phyloP scores from a whole-genome alignment of 2,113 vertebrate species.

The Poeciliopsis retropinna region DNA sequence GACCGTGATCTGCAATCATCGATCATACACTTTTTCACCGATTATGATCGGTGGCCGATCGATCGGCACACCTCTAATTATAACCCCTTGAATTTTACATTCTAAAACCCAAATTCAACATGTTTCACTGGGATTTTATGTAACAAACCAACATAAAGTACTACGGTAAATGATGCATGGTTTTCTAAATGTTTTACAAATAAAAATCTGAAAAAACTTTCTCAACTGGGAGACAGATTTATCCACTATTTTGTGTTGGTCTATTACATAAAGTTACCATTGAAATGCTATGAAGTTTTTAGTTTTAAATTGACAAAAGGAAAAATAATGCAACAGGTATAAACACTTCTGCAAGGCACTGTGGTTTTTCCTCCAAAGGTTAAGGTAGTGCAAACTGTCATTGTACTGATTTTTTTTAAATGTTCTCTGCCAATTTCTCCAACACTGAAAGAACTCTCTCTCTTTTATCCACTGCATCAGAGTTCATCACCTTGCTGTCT shows the following conservation, averaged over 20 bases:
- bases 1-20: no score
- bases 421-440: constrained; percentile 71
- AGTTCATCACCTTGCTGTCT: constrained; percentile 13
- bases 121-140: not conserved
- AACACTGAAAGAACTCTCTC: constrained; percentile 70
- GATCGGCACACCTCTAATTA: no score
- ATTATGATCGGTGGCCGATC: no score
- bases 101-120: not conserved
- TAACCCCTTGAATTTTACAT: not conserved
- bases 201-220: not conserved
- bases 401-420: constrained; percentile 43
- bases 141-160: not conserved
- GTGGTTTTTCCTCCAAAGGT: not conserved
- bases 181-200: not conserved
- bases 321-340: not conserved
- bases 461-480: constrained; percentile 45
- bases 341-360: not conserved
- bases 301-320: not conserved
- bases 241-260: not conserved
- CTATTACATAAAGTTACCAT: not conserved
- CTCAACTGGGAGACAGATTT: not conserved
- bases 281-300: not conserved
- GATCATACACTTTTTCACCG: no score
- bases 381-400: not conserved
- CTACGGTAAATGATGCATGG: not conserved